Evolutionary conservation across 92 coral and sea anemone species (phyloP).

Genomic region (Scolanthus callimorphus): DNA sequence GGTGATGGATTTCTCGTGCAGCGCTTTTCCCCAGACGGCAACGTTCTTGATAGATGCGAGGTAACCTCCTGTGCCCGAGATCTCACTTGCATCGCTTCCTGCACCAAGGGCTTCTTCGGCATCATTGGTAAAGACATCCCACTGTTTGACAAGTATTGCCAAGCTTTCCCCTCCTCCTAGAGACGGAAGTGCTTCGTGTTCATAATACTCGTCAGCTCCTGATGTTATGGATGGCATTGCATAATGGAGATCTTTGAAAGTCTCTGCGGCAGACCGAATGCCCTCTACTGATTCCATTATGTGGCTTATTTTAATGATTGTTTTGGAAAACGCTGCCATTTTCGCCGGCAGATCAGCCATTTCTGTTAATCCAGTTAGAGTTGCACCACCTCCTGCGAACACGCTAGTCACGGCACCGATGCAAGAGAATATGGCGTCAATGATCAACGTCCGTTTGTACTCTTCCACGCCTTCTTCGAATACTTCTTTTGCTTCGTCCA

Average conservation of each 20-base stretch:
- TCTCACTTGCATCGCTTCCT: constrained; percentile 48
- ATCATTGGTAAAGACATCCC: constrained; percentile 33
- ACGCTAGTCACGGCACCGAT: too few relatives aligned
- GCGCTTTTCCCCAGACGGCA: constrained; percentile 37
- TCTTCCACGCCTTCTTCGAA: constrained; percentile 33
- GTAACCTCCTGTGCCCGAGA: constrained; percentile 30
- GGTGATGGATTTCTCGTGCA: constrained; percentile 39
- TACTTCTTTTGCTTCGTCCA: constrained; percentile 19
- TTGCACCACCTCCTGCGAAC: constrained; percentile 6
- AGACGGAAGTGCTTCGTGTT: too few relatives aligned
- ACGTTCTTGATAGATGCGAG: constrained; percentile 32
- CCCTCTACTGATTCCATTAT: constrained; percentile 25
- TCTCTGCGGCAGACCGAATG: constrained; percentile 32
- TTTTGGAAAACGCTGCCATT: too few relatives aligned
- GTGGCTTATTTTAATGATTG: constrained; percentile 21
- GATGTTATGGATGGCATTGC: too few relatives aligned
- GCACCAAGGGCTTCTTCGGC: constrained; percentile 30
- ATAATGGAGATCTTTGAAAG: too few relatives aligned
- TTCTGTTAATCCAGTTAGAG: too few relatives aligned
- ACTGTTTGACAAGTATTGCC: constrained; percentile 36
- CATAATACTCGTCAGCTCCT: too few relatives aligned
- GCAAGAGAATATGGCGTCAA: constrained; percentile 32
- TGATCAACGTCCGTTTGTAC: constrained; percentile 15
- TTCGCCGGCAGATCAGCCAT: too few relatives aligned
- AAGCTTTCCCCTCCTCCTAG: constrained; percentile 25